Conservation (phyloP, 1,140 invertebrate species). For the Penaeus indicus region DNA sequence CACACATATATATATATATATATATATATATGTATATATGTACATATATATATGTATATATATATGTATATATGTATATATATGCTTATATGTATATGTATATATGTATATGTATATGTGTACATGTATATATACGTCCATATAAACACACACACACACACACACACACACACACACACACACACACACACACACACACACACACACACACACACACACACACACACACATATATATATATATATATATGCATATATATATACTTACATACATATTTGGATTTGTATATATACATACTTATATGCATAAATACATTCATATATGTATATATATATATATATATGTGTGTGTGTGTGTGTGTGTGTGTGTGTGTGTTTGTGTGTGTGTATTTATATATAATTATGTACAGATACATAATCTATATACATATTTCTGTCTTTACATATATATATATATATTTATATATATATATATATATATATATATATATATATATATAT, state of each 20-base stretch:
- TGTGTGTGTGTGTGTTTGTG: no score
- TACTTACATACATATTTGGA: neutral
- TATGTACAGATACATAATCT: neutral
- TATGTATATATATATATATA: neutral
- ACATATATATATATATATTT: neutral
- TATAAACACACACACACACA: neutral
- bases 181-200: neutral
- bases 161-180: neutral
- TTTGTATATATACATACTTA: neutral
- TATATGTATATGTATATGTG: no score
- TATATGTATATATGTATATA: no score
- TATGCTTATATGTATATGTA: no score
- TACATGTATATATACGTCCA: no score
- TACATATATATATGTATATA: no score
- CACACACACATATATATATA: neutral
- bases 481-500: constrained; percentile 3
- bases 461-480: constrained; percentile 32
- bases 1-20: no score
- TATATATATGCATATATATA: constrained; percentile 6
- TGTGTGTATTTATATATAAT: neutral
- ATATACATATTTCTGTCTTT: neutral
- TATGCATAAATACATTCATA: neutral
- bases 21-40: no score
- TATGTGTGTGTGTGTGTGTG: neutral
- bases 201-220: neutral